Base-by-base conservation (phyloP, 2,113 vertebrate genomes). In the Pseudopipra pipra region DNA sequence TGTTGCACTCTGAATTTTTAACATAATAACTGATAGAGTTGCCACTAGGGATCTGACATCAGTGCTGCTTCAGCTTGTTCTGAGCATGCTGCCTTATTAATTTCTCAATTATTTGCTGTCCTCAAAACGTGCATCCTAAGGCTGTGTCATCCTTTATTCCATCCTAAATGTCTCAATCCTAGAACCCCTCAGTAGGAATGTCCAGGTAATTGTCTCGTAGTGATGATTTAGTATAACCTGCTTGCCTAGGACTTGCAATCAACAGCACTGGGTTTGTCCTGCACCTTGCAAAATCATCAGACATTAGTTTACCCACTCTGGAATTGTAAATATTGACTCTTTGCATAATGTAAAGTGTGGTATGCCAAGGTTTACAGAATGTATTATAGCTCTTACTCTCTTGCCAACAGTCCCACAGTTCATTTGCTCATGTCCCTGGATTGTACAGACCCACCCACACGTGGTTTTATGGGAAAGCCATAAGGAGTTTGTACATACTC, bases 291-390 rank as follows among this genome's bases (percentile, higher is more conserved):
- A 98, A 97, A 96, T 94, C 97, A 95, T 97, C 96, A 91, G 96
- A 91, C 78, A 55, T 96, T 96, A 82, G 92, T 97, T 97, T 97
- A 94, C 95, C 92, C 92, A 71, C 92, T 96, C 80, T 93, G 96
- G 97, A 98, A 97, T 94, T 99, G 98, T 99, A 99, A 98, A 99
- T 99, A 99, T 95, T 96, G 97, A 98, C 98, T 98, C 98, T 98
- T 98, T 97, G 98, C 98, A 97, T 98, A 98, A 98, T 98, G 98
- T 98, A 97, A 98, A 99, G 98, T 97, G 97, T 98, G 98, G 96
- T 99, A 98, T 99, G 97, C 98, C 97, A 98, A 98, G 98, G 99
- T 99, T 99, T 99, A 99, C 99, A 99, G 98, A 97, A 98, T 98
- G 98, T 99, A 98, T 97, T 98, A 97, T 98, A 98, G 98, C 95